phyloP scores from a whole-genome alignment of 2,797 vertebrate genomes.

The Moxostoma hubbsi region DNA sequence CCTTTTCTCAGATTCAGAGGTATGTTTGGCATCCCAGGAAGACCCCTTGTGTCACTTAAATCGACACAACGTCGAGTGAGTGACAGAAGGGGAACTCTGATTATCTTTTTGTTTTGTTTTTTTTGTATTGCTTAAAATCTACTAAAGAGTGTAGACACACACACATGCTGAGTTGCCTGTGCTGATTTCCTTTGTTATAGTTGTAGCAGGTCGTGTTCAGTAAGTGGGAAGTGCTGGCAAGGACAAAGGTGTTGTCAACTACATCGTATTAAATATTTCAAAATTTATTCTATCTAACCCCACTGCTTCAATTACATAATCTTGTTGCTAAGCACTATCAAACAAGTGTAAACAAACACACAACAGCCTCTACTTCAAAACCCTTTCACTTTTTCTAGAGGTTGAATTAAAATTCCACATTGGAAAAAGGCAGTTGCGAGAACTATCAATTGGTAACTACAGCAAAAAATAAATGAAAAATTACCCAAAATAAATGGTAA shows the following conservation, averaged over 20 bases:
- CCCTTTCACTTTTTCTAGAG: slow-evolving; percentile 26
- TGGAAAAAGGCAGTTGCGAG: slow-evolving; percentile 35
- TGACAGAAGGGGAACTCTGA: no score
- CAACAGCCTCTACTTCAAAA: slow-evolving; percentile 28
- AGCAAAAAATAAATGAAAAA: slow-evolving; percentile 6
- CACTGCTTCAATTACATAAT: slow-evolving; percentile 55
- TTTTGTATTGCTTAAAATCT: no score
- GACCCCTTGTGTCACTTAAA: no score
- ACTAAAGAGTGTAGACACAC: slow-evolving; percentile 37
- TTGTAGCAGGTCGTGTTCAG: slow-evolving; percentile 8
- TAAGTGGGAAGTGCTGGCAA: slow-evolving; percentile 24
- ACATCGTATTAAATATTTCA: slow-evolving; percentile 43
- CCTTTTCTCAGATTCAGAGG: no score
- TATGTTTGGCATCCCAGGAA: no score
- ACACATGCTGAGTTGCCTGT: slow-evolving; percentile 2
- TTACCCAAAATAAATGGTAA: slow-evolving; percentile 43
- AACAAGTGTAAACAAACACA: slow-evolving; percentile 69
- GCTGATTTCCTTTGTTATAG: slow-evolving; percentile 13
- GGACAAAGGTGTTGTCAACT: slow-evolving; percentile 36
- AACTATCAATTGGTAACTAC: slow-evolving; percentile 40
- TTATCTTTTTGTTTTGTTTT: no score
- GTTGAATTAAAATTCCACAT: slow-evolving; percentile 34
- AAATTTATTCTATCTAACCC: slow-evolving; percentile 45
- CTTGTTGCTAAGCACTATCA: slow-evolving; percentile 73
- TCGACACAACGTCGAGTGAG: no score